Evolutionary conservation across 2,797 vertebrate genomes (phyloP).

Genomic region (Argyrosomus regius): DNA sequence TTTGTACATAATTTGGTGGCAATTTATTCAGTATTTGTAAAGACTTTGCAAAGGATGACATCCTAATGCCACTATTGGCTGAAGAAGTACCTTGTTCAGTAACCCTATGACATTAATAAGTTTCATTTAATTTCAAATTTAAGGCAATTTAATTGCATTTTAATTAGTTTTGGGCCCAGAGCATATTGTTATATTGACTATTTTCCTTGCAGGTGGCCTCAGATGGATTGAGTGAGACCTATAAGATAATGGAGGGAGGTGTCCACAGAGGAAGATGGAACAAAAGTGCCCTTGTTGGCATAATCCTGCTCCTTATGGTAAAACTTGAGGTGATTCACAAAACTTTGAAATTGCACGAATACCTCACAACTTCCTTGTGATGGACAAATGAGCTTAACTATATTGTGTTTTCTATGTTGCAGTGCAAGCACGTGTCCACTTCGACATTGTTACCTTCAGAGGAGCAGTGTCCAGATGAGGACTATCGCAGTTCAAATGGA

Average conservation of each 20-base stretch:
- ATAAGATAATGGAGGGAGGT: slow-evolving; percentile 65
- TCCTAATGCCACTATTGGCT: background rate
- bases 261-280: slow-evolving; percentile 40
- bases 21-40: background rate
- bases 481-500: background rate
- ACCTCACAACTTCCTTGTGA: background rate
- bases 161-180: background rate
- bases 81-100: background rate
- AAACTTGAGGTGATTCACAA: slow-evolving; percentile 17
- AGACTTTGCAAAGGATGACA: background rate
- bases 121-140: background rate
- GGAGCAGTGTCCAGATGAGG: background rate
- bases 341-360: background rate
- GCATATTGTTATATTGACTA: background rate
- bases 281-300: slow-evolving; percentile 9
- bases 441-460: background rate
- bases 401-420: slow-evolving; percentile 31
- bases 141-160: background rate
- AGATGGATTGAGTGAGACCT: slow-evolving; percentile 70
- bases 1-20: background rate
- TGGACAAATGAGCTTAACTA: background rate
- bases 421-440: slow-evolving; percentile 49
- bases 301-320: slow-evolving; percentile 69
- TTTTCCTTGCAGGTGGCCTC: slow-evolving; percentile 55
- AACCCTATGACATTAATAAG: background rate